Evolutionary conservation across 2,113 vertebrate species (phyloP).

Genomic region (Podiceps cristatus): DNA sequence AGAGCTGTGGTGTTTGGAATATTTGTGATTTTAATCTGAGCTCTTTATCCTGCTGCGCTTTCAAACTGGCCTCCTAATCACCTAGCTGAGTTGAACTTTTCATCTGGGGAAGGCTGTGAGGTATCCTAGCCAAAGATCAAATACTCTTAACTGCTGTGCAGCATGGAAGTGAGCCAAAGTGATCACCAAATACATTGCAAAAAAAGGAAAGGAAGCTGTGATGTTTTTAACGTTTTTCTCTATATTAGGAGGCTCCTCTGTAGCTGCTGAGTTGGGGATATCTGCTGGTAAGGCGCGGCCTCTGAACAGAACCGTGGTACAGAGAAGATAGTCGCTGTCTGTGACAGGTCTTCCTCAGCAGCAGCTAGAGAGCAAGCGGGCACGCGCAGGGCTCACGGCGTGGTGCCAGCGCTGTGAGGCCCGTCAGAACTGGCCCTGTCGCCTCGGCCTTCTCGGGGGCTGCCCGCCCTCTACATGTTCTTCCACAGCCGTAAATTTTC

Average conservation of each 20-base stretch:
- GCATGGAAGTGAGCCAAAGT: not conserved
- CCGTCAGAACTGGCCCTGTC: not conserved
- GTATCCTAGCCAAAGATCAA: slow-evolving; percentile 53
- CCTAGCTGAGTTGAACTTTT: slow-evolving; percentile 47
- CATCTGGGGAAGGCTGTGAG: slow-evolving; percentile 18
- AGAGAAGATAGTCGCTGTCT: not conserved
- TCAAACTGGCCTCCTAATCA: slow-evolving; percentile 46
- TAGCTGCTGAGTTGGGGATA: not conserved
- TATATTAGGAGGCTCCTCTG: not conserved
- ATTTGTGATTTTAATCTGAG: slow-evolving; percentile 69
- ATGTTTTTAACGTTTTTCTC: not conserved
- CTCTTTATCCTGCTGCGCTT: slow-evolving; percentile 63
- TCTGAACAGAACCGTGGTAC: not conserved
- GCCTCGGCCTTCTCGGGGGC: accelerated
- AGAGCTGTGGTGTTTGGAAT: slow-evolving; percentile 34
- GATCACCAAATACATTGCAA: not conserved
- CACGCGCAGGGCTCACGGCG: accelerated
- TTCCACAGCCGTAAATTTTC: not conserved
- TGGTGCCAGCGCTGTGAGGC: not conserved
- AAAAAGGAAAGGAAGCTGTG: not conserved
- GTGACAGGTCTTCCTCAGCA: not conserved
- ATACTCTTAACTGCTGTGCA: slow-evolving; percentile 54
- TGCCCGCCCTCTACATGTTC: accelerated
- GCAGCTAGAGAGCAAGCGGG: not conserved
- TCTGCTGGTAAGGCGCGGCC: not conserved